A percentile compares a stretch with the other conserved stretches of the same genome.
phyloP scores from a whole-genome alignment of 2,888 invertebrate genomes.

The Ditula angustiorana region DNA sequence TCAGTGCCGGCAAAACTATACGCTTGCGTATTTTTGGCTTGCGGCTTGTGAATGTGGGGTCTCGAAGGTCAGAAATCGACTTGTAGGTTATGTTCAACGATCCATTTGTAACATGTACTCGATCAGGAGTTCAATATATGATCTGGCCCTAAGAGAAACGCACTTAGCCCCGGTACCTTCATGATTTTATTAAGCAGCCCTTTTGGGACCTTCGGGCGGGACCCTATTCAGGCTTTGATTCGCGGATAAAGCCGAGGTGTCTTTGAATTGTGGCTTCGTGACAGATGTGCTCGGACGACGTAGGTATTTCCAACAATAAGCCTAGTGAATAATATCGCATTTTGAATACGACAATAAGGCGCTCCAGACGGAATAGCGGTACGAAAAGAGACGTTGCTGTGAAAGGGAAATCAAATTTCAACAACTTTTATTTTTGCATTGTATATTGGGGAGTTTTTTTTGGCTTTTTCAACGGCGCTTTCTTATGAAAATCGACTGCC shows the following conservation, averaged over 20 bases:
- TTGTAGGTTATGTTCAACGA: background rate
- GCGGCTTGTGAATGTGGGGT: too few relatives aligned
- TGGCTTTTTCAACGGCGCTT: too few relatives aligned
- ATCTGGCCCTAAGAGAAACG: slow-evolving; percentile 2
- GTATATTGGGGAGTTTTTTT: too few relatives aligned
- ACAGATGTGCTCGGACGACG: background rate
- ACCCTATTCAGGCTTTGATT: background rate
- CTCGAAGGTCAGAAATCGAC: too few relatives aligned
- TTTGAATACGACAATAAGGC: background rate
- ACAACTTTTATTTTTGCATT: too few relatives aligned
- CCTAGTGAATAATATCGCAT: background rate
- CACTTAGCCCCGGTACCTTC: background rate
- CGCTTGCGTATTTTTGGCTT: too few relatives aligned
- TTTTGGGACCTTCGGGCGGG: background rate
- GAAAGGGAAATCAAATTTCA: background rate
- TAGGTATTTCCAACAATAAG: background rate
- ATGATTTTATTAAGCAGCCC: slow-evolving; percentile 7
- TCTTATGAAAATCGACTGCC: too few relatives aligned
- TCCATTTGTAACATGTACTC: background rate
- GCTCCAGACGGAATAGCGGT: background rate
- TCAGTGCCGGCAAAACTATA: too few relatives aligned
- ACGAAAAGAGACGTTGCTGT: background rate
- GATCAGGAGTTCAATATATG: background rate
- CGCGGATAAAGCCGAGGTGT: background rate
- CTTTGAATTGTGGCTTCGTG: background rate